Evolutionary conservation across 2,113 vertebrate species (phyloP), one percentile per base, ranked within the genome.

Genomic region (Carollia perspicillata): DNA sequence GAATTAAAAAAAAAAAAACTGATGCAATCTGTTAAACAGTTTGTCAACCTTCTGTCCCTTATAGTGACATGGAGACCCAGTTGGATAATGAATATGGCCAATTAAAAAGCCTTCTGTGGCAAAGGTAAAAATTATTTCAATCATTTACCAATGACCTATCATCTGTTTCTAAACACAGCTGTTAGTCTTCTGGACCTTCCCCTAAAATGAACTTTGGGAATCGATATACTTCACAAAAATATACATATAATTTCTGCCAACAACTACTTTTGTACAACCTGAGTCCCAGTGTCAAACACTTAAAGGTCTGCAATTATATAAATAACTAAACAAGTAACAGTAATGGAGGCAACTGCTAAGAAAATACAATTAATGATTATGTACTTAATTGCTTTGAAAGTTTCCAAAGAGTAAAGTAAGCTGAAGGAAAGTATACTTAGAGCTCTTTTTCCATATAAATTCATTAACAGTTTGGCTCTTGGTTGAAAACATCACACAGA

Each of bases 201-300:
- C 65, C 68, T 85, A 88, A 92, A 97, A 69, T 37, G 40, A 91
- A 92, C 68, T 65, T 86, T 78, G 93, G 66, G 63, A 95, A 89
- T 78, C 71, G 65, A 69, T 16, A 95, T 58, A 87, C 78, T 94
- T 84, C 91, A 94, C 35, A 83, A 93, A 95, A 96, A 93, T 51
- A 95, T 37, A 95, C 60, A 90, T 60, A 74, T 28, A 79, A 69
- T 55, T 92, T 92, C 33, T 65, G 49, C 91, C 80, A 93, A 81
- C 74, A 80, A 86, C 65, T 91, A 87, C 47, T 94, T 92, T 91
- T 90, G 42, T 79, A 90, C 79, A 95, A 89, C 63, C 74, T 87
- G 74, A 97, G 85, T 93, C 86, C 93, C 95, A 94, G 94, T 89
- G 95, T 93, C 71, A 69, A 96, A 94, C 92, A 95, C 47, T 69